Conservation (phyloP, 2,888 invertebrate species). For the Drosophila multiciliata region DNA sequence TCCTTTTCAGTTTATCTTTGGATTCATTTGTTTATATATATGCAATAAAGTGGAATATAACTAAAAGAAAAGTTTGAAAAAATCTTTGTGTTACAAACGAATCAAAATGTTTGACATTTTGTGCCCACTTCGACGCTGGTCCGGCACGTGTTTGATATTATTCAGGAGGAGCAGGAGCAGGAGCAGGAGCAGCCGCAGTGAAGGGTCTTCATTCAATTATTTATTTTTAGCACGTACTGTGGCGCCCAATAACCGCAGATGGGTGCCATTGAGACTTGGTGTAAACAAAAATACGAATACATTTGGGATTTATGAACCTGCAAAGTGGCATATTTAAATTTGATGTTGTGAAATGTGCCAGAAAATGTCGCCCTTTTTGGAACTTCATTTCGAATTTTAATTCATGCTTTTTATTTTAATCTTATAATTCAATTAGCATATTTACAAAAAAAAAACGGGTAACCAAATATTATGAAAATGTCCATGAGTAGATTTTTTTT, state of each 20-base stretch:
- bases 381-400: conserved; percentile 16
- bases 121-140: conserved; percentile 19
- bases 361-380: conserved; percentile 26
- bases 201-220: conserved; percentile 44
- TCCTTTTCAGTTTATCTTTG: not conserved
- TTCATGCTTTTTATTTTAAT: conserved; percentile 14
- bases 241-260: conserved; percentile 57
- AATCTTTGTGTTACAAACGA: conserved; percentile 20
- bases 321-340: conserved; percentile 56
- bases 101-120: conserved; percentile 48
- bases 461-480: not conserved
- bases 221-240: conserved; percentile 57
- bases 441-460: not conserved
- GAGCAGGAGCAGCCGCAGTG: not conserved
- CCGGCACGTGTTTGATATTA: conserved; percentile 51
- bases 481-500: not conserved
- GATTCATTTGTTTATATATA: not conserved
- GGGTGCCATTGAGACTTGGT: conserved; percentile 36
- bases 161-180: conserved; percentile 37
- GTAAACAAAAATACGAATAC: conserved; percentile 49
- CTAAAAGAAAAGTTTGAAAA: conserved; percentile 17
- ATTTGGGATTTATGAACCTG: conserved; percentile 51
- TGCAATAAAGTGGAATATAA: not conserved
- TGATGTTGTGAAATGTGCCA: conserved; percentile 27
- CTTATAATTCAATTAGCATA: conserved; percentile 34